These are phyloP conservation scores for Physella acuta DNA, from an alignment of 1,140 invertebrate genomes.

Conservation along the genomic window DNA sequence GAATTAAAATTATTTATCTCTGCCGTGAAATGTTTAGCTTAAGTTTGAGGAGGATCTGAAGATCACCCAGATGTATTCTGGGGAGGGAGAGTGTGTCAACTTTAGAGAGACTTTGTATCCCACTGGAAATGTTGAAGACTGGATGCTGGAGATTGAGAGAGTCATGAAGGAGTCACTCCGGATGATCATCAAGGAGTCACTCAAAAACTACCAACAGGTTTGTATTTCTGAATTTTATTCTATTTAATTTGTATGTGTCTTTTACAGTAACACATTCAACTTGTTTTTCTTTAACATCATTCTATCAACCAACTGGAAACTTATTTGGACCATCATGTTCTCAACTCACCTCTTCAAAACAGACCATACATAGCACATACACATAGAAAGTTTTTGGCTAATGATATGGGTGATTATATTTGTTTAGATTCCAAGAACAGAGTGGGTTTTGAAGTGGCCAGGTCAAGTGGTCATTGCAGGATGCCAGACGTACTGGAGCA, in stretches of 20 bases:
- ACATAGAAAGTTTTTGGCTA: background rate
- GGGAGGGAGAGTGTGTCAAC: conserved; percentile 59
- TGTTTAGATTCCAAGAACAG: conserved; percentile 62
- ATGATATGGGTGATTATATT: conserved; percentile 1
- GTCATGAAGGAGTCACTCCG: conserved; percentile 59
- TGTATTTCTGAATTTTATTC: conserved; percentile 23
- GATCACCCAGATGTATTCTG: conserved; percentile 60
- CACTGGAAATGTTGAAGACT: conserved; percentile 61
- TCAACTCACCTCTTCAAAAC: too few relatives aligned
- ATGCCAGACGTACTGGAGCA: conserved; percentile 61
- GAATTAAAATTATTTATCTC: too few relatives aligned
- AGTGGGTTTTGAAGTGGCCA: conserved; percentile 76
- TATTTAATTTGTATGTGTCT: too few relatives aligned
- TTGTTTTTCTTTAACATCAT: too few relatives aligned
- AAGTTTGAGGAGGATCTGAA: conserved; percentile 60
- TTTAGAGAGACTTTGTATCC: conserved; percentile 59
- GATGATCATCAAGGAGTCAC: conserved; percentile 54
- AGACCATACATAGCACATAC: background rate
- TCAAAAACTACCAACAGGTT: conserved; percentile 55
- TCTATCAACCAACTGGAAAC: too few relatives aligned
- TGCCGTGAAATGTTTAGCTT: conserved; percentile 54
- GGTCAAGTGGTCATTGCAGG: conserved; percentile 71
- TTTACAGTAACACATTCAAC: too few relatives aligned
- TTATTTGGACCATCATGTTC: too few relatives aligned
- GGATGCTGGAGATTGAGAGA: conserved; percentile 60